Base-by-base conservation (phyloP, 1,140 invertebrate genomes). In the Drosophila setifemur region DNA sequence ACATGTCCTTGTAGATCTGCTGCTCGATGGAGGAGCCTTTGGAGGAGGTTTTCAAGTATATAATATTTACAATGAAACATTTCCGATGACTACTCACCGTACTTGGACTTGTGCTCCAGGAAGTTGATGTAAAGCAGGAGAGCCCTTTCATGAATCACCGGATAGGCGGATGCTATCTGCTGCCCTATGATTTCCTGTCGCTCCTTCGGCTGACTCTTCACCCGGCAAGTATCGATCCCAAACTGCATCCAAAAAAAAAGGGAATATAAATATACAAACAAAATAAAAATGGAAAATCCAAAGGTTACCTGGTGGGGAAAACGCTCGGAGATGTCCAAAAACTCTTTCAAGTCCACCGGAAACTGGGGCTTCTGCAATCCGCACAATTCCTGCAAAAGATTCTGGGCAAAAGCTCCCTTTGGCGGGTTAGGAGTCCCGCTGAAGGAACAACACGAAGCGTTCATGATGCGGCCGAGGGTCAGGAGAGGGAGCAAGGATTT, bases 151-250 rank as follows among this genome's bases (percentile, higher is more conserved):
- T 90, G 88, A 18, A 90, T 68, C 0, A 90, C 60, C 4, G 88
- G 88, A 77, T 90, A 90, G 1, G 79, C 85, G 0, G 88, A 89
- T 2, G 74, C 82, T n/a, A 89, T 77, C 37, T 90, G 88, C 12
- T 52, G 0, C 1, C 12, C 14, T n/a, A 83, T 83, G 0, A 5
- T 9, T 0, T 29, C 8, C 4, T 14, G n/a, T 4, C 78, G 70
- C 6, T 48, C 44, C 47, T 1, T 12, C 53, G 89, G 78, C 18
- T 83, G 78, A 0, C 49, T 4, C 23, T 60, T 83, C 4, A 86
- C 79, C 4, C 79, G 70, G 18, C 79, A 74, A 0, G 26, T 66
- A 3, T 74, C 21, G 1, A 16, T 63, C 1, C 16, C 18, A 25
- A 83, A 83, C 53, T 81, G n/a, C 26, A n/a, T n/a, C n/a, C n/a